Percentiles rank a stretch among this genome's conserved stretches.
phyloP scores from a whole-genome alignment of 1,140 invertebrate genomes.

The Pogonus chalceus region DNA sequence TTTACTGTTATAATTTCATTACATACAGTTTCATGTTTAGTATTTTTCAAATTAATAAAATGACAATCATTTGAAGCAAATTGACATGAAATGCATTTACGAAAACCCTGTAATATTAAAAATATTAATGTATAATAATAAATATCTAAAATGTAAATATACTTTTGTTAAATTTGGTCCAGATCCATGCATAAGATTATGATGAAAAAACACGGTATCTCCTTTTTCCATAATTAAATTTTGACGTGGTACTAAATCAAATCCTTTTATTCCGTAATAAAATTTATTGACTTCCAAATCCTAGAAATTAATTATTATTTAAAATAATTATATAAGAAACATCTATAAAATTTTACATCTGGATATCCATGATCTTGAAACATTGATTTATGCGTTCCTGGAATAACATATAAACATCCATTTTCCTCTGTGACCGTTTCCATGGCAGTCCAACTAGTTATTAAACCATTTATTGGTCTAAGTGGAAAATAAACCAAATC shows the following conservation, averaged over 20 bases:
- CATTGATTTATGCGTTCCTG: constrained; percentile 55
- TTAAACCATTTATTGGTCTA: constrained; percentile 60
- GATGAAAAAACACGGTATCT: constrained; percentile 89
- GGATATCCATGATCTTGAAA: constrained; percentile 62
- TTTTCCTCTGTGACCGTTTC: constrained; percentile 63
- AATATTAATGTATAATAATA: constrained; percentile 22
- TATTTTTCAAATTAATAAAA: constrained; percentile 63
- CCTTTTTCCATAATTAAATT: constrained; percentile 72
- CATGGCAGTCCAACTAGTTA: constrained; percentile 80
- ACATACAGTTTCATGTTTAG: constrained; percentile 56
- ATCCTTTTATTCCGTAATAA: constrained; percentile 68
- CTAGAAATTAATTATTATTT: constrained; percentile 2
- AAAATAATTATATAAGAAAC: background rate
- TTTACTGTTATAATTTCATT: constrained; percentile 57
- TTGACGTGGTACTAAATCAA: constrained; percentile 39
- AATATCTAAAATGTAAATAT: background rate
- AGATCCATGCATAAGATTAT: constrained; percentile 76
- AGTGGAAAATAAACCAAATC: constrained; percentile 81
- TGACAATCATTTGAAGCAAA: constrained; percentile 63
- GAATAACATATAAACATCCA: constrained; percentile 71
- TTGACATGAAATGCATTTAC: constrained; percentile 75
- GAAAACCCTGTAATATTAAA: constrained; percentile 52
- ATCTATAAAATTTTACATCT: constrained; percentile 36
- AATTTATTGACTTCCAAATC: constrained; percentile 54
- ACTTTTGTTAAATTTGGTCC: constrained; percentile 66